These are phyloP conservation scores for Nycticorax nycticorax DNA, from an alignment of 2,113 vertebrate species.

Conservation along the genomic window DNA sequence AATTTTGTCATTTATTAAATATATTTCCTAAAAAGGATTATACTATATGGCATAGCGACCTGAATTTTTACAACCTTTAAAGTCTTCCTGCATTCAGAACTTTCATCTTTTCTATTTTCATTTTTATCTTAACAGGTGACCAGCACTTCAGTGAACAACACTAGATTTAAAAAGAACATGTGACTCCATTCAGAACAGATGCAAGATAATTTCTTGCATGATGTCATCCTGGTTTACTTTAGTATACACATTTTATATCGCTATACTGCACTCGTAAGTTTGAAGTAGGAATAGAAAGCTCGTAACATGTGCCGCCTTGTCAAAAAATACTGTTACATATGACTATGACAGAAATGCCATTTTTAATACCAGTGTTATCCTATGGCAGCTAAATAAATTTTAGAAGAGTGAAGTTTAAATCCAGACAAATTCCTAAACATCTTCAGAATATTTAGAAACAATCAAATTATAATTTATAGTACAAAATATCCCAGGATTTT, in stretches of 20 bases:
- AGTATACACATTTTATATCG: neutral
- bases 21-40: neutral
- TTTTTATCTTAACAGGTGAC: neutral
- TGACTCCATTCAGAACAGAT: neutral
- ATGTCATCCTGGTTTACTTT: neutral
- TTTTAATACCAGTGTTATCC: neutral
- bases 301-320: fast-evolving
- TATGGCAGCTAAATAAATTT: neutral
- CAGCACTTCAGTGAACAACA: neutral
- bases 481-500: neutral
- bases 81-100: neutral
- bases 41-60: neutral
- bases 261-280: neutral
- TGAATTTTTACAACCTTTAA: neutral
- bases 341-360: neutral
- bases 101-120: neutral
- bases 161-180: neutral
- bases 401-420: neutral
- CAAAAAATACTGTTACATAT: neutral
- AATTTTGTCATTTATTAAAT: neutral
- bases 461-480: neutral
- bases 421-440: neutral
- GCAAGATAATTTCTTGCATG: neutral
- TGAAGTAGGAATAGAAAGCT: neutral
- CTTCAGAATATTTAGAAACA: neutral